Conservation (phyloP, 2,113 vertebrate species). For the Heptranchias perlo region DNA sequence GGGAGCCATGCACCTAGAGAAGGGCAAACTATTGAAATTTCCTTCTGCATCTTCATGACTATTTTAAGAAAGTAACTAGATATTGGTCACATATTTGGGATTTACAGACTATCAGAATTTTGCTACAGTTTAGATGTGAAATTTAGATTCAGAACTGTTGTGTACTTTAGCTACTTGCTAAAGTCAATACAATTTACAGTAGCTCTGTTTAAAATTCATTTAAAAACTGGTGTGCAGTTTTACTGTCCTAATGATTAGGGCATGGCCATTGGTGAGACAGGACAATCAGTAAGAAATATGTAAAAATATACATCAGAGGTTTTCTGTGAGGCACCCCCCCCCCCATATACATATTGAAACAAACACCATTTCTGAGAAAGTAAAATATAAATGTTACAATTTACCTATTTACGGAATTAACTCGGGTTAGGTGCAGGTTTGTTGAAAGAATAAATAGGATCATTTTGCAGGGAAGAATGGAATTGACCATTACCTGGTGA, state of each 20-base stretch:
- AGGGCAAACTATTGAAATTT: neutral
- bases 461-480: neutral
- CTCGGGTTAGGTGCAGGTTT: neutral
- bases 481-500: neutral
- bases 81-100: neutral
- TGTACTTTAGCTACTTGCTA: neutral
- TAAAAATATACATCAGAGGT: neutral
- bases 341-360: neutral
- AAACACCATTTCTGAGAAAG: neutral
- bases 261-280: neutral
- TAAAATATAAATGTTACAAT: neutral
- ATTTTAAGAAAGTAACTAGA: neutral
- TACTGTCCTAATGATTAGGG: neutral
- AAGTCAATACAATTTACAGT: neutral
- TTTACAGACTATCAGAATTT: neutral
- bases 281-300: neutral
- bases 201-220: neutral
- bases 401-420: neutral
- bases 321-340: neutral
- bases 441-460: neutral
- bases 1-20: neutral
- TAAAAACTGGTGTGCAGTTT: neutral
- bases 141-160: neutral
- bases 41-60: neutral
- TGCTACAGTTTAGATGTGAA: neutral